Evolutionary conservation across 2,113 vertebrate genomes (phyloP).

Genomic region (Eptesicus fuscus): DNA sequence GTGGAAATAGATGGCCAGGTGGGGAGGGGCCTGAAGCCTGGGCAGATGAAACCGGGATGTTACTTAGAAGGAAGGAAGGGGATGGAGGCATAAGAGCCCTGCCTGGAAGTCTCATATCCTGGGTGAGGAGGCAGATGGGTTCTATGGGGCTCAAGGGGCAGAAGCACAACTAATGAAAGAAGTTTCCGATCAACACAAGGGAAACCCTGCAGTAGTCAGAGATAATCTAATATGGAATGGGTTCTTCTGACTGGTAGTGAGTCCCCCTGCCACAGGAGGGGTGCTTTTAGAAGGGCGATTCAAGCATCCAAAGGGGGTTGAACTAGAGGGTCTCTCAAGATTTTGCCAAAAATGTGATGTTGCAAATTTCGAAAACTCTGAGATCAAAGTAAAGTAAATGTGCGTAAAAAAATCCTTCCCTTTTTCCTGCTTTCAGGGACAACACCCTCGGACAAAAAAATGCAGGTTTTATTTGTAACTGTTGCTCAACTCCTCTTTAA

Average conservation of each 20-base stretch:
- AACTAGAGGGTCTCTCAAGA: neutral
- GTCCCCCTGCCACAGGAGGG: neutral
- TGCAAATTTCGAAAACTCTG: neutral
- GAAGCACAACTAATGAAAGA: neutral
- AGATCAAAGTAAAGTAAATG: neutral
- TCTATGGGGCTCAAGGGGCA: neutral
- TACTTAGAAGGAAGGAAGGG: neutral
- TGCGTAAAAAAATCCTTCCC: neutral
- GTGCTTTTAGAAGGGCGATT: neutral
- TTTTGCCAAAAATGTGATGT: neutral
- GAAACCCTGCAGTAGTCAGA: neutral
- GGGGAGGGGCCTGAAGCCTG: neutral
- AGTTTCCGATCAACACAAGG: neutral
- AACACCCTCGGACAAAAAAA: neutral
- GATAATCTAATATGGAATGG: neutral
- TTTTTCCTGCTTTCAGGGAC: neutral
- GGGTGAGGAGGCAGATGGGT: neutral
- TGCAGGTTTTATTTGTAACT: neutral
- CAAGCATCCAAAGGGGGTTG: neutral
- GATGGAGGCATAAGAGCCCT: neutral
- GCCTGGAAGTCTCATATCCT: neutral
- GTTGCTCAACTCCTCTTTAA: neutral
- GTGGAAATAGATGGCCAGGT: neutral
- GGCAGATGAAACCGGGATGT: neutral
- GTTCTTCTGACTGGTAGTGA: neutral